Base-by-base conservation (phyloP, 2,113 vertebrate genomes). In the Narcine bancroftii region DNA sequence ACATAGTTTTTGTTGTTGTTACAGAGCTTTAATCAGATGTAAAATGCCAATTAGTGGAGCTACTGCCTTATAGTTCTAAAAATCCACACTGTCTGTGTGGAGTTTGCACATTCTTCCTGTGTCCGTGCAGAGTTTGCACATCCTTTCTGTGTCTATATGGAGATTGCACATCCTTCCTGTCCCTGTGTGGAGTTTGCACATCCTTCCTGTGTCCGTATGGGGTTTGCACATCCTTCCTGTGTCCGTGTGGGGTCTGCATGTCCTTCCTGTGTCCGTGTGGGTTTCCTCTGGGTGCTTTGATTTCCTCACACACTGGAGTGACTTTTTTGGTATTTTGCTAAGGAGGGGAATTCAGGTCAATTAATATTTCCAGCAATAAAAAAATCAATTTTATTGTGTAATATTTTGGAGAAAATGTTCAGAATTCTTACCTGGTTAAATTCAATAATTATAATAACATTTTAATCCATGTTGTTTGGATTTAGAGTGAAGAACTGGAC, bases 401-500 rank as follows among this genome's bases (percentile, higher is more conserved):
- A 36, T 89, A 47, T 47, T 69, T 36, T n/a, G 60, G 33, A 87
- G 15, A 87, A 60, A 69, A 7, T 45, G 24, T 66, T 91, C 87
- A 42, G 36, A 15, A 91, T 42, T 69, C 10, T 6, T 69, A 4
- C 45, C 39, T 45, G 3, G 65, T 91, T 45, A n/a, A 66, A 91
- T 39, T 69, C 69, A 3, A 66, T 66, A 69, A 45, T 42, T 42
- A 42, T 42, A 89, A 29, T 91, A 91, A 69, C 63, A 47, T 29
- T 7, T 65, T 66, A n/a, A 65, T 66, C 19, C 39, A 39, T 91
- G 39, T 66, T 89, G 9, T 91, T 91, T 91, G 63, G 63, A 39
- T 91, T 91, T 71, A 97, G 96, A 93, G 96, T 89, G 93, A 95
- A 76, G 94, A 95, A 53, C 93, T 96, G 47, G 94, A 93, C 92